A percentile compares a stretch with the other conserved stretches of the same genome.
phyloP scores from a whole-genome alignment of 2,888 invertebrate genomes.

The Neoitamus cyanurus region DNA sequence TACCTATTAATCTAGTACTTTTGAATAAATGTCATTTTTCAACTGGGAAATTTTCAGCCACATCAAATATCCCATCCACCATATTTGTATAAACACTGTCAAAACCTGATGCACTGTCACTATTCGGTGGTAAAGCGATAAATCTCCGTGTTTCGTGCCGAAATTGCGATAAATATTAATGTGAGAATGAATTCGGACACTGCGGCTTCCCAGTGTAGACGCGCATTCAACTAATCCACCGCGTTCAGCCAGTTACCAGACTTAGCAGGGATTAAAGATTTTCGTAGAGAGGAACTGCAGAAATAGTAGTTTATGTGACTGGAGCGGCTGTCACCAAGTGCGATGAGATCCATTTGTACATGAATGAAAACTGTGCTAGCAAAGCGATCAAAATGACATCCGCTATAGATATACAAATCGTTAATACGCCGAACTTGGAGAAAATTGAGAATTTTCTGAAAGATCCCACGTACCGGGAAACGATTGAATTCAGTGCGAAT shows the following conservation, averaged over 20 bases:
- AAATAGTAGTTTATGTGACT: conserved; percentile 25
- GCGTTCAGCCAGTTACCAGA: not conserved
- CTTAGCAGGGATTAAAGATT: not conserved
- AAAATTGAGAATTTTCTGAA: conserved; percentile 86
- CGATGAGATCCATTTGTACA: conserved; percentile 40
- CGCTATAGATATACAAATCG: conserved; percentile 75
- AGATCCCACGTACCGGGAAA: conserved; percentile 90
- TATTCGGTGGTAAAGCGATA: not conserved
- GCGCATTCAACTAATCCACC: not conserved
- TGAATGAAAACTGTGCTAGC: conserved; percentile 10
- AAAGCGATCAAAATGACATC: conserved; percentile 63
- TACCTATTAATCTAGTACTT: not conserved
- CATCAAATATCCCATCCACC: conserved; percentile 31
- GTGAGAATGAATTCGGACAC: not conserved
- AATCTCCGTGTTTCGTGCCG: not conserved
- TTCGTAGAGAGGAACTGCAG: not conserved
- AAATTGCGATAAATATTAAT: not conserved
- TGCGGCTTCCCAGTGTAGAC: not conserved
- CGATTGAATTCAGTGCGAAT: conserved; percentile 92
- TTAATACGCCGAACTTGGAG: conserved; percentile 75
- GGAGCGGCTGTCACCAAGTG: not conserved
- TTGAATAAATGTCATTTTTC: not conserved
- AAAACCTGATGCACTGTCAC: conserved; percentile 28
- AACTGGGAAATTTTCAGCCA: conserved; percentile 7
- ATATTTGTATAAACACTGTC: conserved; percentile 44